Percentiles rank a stretch among this genome's conserved stretches.
These are phyloP conservation scores for Zaprionus capensis DNA, from an alignment of 1,140 invertebrate genomes.

Conservation along the genomic window DNA sequence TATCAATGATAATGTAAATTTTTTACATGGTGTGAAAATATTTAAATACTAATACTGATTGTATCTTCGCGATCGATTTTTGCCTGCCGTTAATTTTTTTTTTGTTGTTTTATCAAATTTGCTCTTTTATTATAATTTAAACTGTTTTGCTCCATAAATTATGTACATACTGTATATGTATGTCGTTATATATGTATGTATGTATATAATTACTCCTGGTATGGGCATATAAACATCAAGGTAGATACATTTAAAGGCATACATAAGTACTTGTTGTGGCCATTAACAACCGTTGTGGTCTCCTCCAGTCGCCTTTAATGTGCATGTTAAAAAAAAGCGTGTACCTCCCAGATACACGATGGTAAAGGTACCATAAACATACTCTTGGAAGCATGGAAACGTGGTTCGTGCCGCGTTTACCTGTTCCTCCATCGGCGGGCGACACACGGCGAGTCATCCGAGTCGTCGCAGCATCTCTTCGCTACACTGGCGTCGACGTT, in stretches of 20 bases:
- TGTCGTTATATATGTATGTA: background rate
- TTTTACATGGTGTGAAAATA: background rate
- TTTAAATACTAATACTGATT: background rate
- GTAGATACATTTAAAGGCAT: slow-evolving; percentile 4
- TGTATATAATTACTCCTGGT: background rate
- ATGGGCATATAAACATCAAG: background rate
- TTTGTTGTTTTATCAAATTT: background rate
- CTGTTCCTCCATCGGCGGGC: slow-evolving; percentile 38
- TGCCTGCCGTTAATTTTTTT: background rate
- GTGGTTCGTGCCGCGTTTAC: slow-evolving; percentile 63
- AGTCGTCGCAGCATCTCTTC: slow-evolving; percentile 23
- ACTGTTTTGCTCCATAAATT: background rate
- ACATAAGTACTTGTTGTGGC: slow-evolving; percentile 25
- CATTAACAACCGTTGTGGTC: slow-evolving; percentile 26
- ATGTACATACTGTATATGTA: background rate
- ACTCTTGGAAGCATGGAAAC: slow-evolving; percentile 60
- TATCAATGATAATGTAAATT: background rate
- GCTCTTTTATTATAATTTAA: background rate
- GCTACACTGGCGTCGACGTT: slow-evolving; percentile 25
- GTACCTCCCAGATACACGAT: slow-evolving; percentile 61
- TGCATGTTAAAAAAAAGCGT: slow-evolving; percentile 36
- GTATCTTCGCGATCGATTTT: background rate
- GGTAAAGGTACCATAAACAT: slow-evolving; percentile 64
- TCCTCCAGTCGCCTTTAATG: slow-evolving; percentile 30
- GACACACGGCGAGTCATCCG: slow-evolving; percentile 12